Evolutionary conservation across 2,888 invertebrate species (phyloP).

Genomic region (Stenoptilia bipunctidactyla): DNA sequence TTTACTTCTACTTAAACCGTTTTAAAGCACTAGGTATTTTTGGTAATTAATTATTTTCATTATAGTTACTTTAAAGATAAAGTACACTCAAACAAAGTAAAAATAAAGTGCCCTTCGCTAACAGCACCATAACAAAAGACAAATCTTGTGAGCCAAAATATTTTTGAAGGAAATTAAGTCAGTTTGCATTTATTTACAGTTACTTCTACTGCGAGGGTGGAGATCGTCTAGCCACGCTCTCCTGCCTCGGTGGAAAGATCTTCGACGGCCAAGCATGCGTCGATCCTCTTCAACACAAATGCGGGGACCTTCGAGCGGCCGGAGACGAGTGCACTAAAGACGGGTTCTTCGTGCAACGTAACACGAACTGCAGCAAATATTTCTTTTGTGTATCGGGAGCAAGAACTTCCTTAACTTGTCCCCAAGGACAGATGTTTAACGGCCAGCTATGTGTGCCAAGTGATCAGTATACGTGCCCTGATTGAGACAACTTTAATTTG

Average conservation of each 20-base stretch:
- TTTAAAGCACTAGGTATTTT: too few relatives aligned
- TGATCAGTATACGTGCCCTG: constrained; percentile 56
- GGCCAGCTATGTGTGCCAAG: constrained; percentile 67
- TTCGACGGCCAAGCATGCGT: constrained; percentile 73
- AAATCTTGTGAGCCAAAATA: too few relatives aligned
- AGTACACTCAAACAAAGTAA: too few relatives aligned
- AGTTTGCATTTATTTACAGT: too few relatives aligned
- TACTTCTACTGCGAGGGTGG: constrained; percentile 73
- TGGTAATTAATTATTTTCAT: too few relatives aligned
- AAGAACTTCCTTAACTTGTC: constrained; percentile 61
- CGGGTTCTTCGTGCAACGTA: constrained; percentile 68
- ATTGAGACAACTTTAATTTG: too few relatives aligned
- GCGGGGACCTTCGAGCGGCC: constrained; percentile 37
- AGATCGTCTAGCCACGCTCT: constrained; percentile 65
- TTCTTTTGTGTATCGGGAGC: constrained; percentile 69
- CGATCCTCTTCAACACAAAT: constrained; percentile 42
- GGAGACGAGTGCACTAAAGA: constrained; percentile 46
- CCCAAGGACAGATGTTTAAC: constrained; percentile 60
- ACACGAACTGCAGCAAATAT: constrained; percentile 63
- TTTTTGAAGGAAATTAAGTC: too few relatives aligned
- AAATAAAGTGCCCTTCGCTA: too few relatives aligned
- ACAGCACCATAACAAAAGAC: too few relatives aligned
- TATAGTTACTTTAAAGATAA: too few relatives aligned
- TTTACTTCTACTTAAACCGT: too few relatives aligned
- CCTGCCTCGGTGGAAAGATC: constrained; percentile 67